Base-by-base conservation (phyloP, 2,888 invertebrate genomes). In the Rhagonycha lutea region DNA sequence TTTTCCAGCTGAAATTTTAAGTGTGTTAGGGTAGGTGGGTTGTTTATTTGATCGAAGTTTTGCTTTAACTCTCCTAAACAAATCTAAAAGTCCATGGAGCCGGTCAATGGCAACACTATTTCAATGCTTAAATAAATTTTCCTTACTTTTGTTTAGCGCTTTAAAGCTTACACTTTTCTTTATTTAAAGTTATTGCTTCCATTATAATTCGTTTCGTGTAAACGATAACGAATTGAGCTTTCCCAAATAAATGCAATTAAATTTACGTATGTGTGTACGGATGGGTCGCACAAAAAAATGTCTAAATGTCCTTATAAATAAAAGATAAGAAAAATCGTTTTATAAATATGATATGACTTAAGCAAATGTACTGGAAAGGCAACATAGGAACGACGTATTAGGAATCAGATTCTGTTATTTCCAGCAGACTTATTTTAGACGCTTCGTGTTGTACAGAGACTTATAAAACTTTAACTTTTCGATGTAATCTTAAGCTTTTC, bases 271-370 rank as follows among this genome's bases (percentile, higher is more conserved):
- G n/a, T 47, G n/a, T 7, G 47, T n/a, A 47, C 1, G n/a, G 12
- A 47, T n/a, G 47, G 47, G 47, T 47, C 12, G 47, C n/a, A n/a
- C 18, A 26, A 65, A 65, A 61, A 60, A 63, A 65, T 24, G 23
- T 65, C n/a, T 65, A 65, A 65, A 65, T 65, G 26, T 65, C n/a
- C 26, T 65, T 75, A 69, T 72, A 68, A 75, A 72, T 75, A 68
- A 68, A 63, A 69, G 72, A 76, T 70, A 68, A 76, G 69, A 63
- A 63, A 76, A 76, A 63, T 70, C 73, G 73, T 77, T 74, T 78
- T 76, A 78, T 78, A 78, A 78, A 78, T 78, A 76, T 78, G 74
- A 78, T 78, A 74, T 76, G 78, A 78, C 78, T 76, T 67, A 76
- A 78, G 67, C 78, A 78, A 78, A 78, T 78, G 78, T 78, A 76